These are phyloP conservation scores for Goniozus legneri DNA, from an alignment of 1,140 invertebrate genomes.

Conservation along the genomic window DNA sequence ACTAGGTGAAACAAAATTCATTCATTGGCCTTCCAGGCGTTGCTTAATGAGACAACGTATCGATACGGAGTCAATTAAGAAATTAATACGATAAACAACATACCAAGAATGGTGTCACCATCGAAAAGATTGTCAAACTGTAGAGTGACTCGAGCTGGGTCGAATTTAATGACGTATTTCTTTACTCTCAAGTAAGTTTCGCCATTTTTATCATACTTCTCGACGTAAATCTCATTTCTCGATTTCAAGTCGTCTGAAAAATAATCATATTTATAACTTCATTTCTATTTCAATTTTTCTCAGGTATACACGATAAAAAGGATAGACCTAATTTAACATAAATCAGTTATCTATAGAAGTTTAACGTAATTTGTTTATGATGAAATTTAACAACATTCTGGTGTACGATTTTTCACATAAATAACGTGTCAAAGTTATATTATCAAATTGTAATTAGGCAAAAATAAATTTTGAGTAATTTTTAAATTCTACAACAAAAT, in stretches of 20 bases:
- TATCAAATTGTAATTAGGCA: neutral
- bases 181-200: constrained; percentile 60
- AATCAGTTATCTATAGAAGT: no score
- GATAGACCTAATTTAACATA: no score
- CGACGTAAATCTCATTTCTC: constrained; percentile 58
- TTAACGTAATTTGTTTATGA: no score
- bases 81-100: neutral
- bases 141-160: constrained; percentile 54
- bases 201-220: constrained; percentile 57
- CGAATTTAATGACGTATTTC: constrained; percentile 59
- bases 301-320: no score
- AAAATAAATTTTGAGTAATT: neutral
- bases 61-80: neutral
- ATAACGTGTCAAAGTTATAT: no score
- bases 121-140: constrained; percentile 62
- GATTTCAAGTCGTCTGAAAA: constrained; percentile 59
- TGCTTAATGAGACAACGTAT: neutral
- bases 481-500: no score
- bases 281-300: no score
- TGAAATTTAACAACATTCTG: no score
- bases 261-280: no score
- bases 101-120: constrained; percentile 57
- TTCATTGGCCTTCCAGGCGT: no score
- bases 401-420: no score
- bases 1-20: no score